Evolutionary conservation across 2,113 vertebrate genomes (phyloP).

Genomic region (Pica pica): DNA sequence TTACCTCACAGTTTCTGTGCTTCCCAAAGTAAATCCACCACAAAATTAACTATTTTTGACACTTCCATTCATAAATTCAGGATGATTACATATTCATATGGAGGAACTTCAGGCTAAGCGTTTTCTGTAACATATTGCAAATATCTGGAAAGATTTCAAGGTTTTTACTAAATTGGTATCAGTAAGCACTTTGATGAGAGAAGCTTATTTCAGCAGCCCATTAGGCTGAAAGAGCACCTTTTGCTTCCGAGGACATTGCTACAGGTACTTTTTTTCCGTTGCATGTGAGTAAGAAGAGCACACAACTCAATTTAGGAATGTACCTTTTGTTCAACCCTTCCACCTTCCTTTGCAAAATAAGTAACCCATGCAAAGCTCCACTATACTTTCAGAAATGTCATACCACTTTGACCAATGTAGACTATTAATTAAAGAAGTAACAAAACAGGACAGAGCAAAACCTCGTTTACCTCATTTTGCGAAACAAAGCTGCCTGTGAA

Average conservation of each 20-base stretch:
- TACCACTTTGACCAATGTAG: background rate
- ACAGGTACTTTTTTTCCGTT: background rate
- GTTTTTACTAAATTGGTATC: background rate
- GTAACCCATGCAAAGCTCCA: background rate
- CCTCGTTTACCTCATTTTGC: background rate
- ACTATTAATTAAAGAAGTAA: background rate
- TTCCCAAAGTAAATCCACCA: background rate
- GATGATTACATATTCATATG: background rate
- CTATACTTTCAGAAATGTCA: background rate
- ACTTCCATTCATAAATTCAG: background rate
- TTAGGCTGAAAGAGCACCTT: background rate
- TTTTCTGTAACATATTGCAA: background rate
- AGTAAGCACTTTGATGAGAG: background rate
- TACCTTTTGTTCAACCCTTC: background rate
- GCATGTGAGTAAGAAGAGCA: background rate
- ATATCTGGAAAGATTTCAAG: background rate
- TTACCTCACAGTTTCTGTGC: background rate
- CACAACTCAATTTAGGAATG: background rate
- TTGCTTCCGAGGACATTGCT: background rate
- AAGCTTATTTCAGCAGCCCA: background rate
- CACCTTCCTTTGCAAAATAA: background rate
- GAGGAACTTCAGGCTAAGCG: background rate
- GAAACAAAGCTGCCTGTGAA: background rate
- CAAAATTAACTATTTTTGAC: background rate
- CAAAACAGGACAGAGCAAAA: background rate